Base-by-base conservation (phyloP, 2,888 invertebrate genomes). In the Synanthedon vespiformis region DNA sequence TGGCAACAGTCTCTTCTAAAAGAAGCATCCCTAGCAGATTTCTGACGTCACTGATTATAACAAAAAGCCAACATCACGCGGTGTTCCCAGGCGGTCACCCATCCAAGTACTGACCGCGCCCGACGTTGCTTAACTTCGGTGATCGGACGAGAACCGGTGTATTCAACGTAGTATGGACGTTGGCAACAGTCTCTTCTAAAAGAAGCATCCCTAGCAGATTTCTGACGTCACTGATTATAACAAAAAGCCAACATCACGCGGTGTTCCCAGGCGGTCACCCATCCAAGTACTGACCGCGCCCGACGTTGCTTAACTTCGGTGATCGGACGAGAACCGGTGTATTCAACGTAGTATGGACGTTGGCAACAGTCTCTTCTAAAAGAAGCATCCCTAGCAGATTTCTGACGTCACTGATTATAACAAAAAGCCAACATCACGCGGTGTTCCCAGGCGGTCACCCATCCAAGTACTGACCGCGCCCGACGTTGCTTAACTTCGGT, bases 241-340 rank as follows among this genome's bases (percentile, higher is more conserved):
- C 5, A 59, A 58, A 58, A 60, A 58, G 61, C 62, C 62, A 62
- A 62, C 62, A 55, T 51, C 60, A 61, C 62, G 62, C 51, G 58
- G 61, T 64, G 62, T 64, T 64, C 64, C 62, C 61, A 62, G 61
- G 64, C 64, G 64, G 64, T 64, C 61, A 64, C 61, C 64, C 62
- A 63, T 64, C 63, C 62, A 64, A 63, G 62, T 63, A 64, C 63
- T 64, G 58, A 62, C 61, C 58, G 52, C 62, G 63, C 64, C 62
- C 62, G 60, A 63, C 59, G 63, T 60, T 62, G 60, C 62, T 63
- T 64, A 64, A 64, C 63, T 63, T 63, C 62, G 62, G 61, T 64
- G 63, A 64, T 62, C 63, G 62, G 62, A 63, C 60, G 63, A 61
- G 60, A 60, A 58, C 57, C 56, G 57, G 57, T 55, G 57, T 55